Evolutionary conservation across 2,888 invertebrate species (phyloP).

Genomic region (Miltochrista miniata): DNA sequence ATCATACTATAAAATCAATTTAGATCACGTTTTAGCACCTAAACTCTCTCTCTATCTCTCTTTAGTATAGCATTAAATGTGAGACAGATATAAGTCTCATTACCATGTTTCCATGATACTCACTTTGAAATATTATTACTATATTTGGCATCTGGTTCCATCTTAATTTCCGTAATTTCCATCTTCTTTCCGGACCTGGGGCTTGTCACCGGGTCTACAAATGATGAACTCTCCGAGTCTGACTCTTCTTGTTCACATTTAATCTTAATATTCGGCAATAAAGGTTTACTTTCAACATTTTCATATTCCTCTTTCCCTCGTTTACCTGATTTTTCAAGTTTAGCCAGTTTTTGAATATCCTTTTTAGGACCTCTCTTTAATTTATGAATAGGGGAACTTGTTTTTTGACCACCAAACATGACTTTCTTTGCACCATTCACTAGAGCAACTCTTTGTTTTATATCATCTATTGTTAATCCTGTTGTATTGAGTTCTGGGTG

Average conservation of each 20-base stretch:
- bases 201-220: constrained; percentile 71
- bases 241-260: constrained; percentile 73
- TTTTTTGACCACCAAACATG: constrained; percentile 74
- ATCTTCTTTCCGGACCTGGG: constrained; percentile 70
- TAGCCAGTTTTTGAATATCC: constrained; percentile 54
- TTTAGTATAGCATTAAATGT: no score
- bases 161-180: constrained; percentile 65
- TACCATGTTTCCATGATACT: constrained; percentile 30
- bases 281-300: constrained; percentile 59
- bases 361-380: constrained; percentile 63
- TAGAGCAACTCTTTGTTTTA: constrained; percentile 80
- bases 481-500: constrained; percentile 90
- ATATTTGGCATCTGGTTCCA: constrained; percentile 66
- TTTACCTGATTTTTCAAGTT: constrained; percentile 49
- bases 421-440: constrained; percentile 79
- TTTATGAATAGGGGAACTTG: constrained; percentile 59
- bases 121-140: constrained; percentile 51
- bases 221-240: constrained; percentile 78
- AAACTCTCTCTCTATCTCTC: no score
- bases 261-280: constrained; percentile 71
- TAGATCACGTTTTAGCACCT: no score
- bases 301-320: constrained; percentile 69
- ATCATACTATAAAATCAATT: no score
- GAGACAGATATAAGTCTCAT: no score
- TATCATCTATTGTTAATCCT: constrained; percentile 87